These are phyloP conservation scores for Xanthorhoe designata DNA, from an alignment of 2,888 invertebrate species.

Conservation along the genomic window DNA sequence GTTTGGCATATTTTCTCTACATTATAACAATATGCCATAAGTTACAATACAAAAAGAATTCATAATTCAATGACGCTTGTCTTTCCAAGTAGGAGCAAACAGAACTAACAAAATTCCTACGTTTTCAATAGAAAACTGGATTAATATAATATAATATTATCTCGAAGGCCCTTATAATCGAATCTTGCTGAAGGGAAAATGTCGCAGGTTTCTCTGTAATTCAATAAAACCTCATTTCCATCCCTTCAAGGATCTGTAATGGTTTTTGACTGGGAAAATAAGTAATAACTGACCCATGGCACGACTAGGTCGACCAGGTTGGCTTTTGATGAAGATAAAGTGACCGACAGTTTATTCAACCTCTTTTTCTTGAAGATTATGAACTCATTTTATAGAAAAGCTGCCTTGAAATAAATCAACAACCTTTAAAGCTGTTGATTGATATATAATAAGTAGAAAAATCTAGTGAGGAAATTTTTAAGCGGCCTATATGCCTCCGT, in stretches of 20 bases:
- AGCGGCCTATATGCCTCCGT: too few relatives aligned
- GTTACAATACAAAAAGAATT: not conserved
- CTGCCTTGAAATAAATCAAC: too few relatives aligned
- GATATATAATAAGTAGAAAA: too few relatives aligned
- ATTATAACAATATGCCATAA: too few relatives aligned
- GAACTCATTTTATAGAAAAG: not conserved
- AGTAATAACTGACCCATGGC: not conserved
- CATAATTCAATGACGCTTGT: not conserved
- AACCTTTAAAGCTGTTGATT: too few relatives aligned
- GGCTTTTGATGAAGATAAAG: not conserved
- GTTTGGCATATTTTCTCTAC: too few relatives aligned
- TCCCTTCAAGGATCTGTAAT: constrained; percentile 9
- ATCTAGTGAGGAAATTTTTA: too few relatives aligned
- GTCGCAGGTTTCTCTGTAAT: constrained; percentile 23
- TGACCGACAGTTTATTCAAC: not conserved
- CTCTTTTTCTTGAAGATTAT: not conserved
- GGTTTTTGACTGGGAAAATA: not conserved
- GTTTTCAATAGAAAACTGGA: constrained; percentile 23
- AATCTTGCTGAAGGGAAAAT: constrained; percentile 23
- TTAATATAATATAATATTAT: constrained; percentile 25
- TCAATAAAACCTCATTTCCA: constrained; percentile 21
- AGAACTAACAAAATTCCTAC: constrained; percentile 11
- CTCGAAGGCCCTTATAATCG: constrained; percentile 26
- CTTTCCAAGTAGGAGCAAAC: constrained; percentile 6
- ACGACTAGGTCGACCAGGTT: not conserved